A percentile compares a stretch with the other conserved stretches of the same genome.
phyloP scores from a whole-genome alignment of 1,140 invertebrate genomes.

The Ooceraea biroi region DNA sequence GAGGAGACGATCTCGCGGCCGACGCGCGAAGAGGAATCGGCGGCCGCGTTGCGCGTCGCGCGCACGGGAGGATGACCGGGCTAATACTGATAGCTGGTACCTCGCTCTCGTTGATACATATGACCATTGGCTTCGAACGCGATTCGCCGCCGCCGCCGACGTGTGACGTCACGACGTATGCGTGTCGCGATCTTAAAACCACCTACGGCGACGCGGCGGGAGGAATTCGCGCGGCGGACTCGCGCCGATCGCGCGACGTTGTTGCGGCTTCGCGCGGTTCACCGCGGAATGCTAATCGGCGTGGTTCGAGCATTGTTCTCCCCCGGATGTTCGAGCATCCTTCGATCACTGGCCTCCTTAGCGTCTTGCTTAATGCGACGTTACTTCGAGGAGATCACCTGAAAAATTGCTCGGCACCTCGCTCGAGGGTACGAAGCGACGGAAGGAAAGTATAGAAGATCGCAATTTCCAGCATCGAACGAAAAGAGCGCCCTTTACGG shows the following conservation, averaged over 20 bases:
- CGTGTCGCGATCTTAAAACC: slow-evolving; percentile 14
- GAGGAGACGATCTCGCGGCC: too few relatives aligned
- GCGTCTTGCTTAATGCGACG: too few relatives aligned
- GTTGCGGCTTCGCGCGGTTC: too few relatives aligned
- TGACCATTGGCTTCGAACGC: slow-evolving; percentile 67
- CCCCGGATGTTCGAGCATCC: too few relatives aligned
- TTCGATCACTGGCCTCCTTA: too few relatives aligned
- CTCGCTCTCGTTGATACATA: slow-evolving; percentile 59
- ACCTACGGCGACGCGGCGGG: not conserved
- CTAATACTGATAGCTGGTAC: slow-evolving; percentile 80
- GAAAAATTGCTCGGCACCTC: too few relatives aligned
- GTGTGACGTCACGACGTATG: slow-evolving; percentile 20
- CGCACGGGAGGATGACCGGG: slow-evolving; percentile 71
- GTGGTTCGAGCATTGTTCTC: too few relatives aligned
- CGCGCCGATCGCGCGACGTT: too few relatives aligned
- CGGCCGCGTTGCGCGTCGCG: slow-evolving; percentile 34
- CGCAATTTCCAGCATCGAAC: not conserved
- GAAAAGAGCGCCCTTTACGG: not conserved
- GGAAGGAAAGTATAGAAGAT: too few relatives aligned
- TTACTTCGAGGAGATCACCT: too few relatives aligned
- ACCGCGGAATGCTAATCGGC: too few relatives aligned
- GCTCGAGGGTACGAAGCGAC: too few relatives aligned
- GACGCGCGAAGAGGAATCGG: slow-evolving; percentile 37
- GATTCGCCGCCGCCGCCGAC: not conserved
- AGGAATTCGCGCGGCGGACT: not conserved